Conservation (phyloP, 2,113 vertebrate species). For the Vimba vimba region DNA sequence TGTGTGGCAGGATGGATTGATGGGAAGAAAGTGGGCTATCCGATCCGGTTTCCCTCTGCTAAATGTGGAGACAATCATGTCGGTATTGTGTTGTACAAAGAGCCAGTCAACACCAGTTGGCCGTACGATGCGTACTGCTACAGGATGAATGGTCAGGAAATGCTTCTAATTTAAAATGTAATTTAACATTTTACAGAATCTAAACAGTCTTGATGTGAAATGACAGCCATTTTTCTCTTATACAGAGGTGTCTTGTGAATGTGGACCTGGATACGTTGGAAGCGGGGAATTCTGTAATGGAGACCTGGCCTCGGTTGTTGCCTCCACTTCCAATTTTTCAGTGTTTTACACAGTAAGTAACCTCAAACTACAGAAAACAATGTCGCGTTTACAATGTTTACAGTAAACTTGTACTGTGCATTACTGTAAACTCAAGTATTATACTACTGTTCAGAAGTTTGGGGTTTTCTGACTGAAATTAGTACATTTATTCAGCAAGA, state of each 20-base stretch:
- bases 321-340: conserved; percentile 81
- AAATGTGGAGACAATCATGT: conserved; percentile 84
- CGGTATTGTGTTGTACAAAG: conserved; percentile 84
- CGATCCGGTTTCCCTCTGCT: conserved; percentile 80
- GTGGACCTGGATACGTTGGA: conserved; percentile 82
- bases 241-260: conserved; percentile 85
- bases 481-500: no score
- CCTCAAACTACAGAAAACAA: background rate
- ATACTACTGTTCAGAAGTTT: no score
- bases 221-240: conserved; percentile 10
- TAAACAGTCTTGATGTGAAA: background rate
- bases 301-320: conserved; percentile 83
- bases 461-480: no score
- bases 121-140: conserved; percentile 93
- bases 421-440: no score
- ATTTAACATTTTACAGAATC: conserved; percentile 8
- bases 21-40: conserved; percentile 84
- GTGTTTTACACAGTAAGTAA: conserved; percentile 86
- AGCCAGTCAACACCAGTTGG: conserved; percentile 70
- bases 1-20: conserved; percentile 92
- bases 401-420: no score
- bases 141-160: conserved; percentile 72
- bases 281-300: conserved; percentile 88
- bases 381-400: background rate
- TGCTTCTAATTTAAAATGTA: background rate